Evolutionary conservation across 2,888 invertebrate species (phyloP).

Genomic region (Harpagoxenus sublaevis): DNA sequence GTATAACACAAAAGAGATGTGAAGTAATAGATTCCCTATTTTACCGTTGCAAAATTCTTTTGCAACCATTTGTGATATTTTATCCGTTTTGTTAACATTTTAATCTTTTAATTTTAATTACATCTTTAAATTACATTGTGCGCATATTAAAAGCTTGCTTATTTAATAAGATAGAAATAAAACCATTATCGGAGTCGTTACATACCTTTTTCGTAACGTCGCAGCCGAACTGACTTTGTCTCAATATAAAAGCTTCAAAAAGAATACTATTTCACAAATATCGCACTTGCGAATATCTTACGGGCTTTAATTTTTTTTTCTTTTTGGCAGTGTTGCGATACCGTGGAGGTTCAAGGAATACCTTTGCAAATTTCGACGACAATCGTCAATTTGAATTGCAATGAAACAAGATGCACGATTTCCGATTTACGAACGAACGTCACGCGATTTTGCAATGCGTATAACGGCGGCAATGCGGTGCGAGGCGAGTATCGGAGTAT

Average conservation of each 20-base stretch:
- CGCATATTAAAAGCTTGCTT: not conserved
- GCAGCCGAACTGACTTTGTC: not conserved
- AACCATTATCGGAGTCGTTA: not conserved
- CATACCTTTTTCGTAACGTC: not conserved
- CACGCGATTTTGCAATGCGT: slow-evolving; percentile 60
- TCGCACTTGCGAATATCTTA: slow-evolving; percentile 13
- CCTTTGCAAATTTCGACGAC: slow-evolving; percentile 2
- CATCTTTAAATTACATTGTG: slow-evolving; percentile 4
- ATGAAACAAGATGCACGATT: slow-evolving; percentile 50
- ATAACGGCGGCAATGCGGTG: not conserved
- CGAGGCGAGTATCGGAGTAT: not conserved
- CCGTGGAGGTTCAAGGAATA: not conserved
- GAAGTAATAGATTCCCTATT: not conserved
- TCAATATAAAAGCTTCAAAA: not conserved
- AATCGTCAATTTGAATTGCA: slow-evolving; percentile 63
- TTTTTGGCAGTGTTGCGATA: not conserved
- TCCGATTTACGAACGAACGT: slow-evolving; percentile 55
- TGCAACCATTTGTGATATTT: not conserved
- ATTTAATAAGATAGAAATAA: not conserved
- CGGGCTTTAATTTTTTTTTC: not conserved
- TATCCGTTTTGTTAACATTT: not conserved
- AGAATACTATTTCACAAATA: slow-evolving; percentile 27
- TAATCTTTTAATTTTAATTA: not conserved
- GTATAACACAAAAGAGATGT: not conserved
- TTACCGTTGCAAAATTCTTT: not conserved